Percentiles rank a stretch among this genome's conserved stretches.
Conservation (phyloP, 2,888 invertebrate genomes). For the Pandemis cinnamomeana region DNA sequence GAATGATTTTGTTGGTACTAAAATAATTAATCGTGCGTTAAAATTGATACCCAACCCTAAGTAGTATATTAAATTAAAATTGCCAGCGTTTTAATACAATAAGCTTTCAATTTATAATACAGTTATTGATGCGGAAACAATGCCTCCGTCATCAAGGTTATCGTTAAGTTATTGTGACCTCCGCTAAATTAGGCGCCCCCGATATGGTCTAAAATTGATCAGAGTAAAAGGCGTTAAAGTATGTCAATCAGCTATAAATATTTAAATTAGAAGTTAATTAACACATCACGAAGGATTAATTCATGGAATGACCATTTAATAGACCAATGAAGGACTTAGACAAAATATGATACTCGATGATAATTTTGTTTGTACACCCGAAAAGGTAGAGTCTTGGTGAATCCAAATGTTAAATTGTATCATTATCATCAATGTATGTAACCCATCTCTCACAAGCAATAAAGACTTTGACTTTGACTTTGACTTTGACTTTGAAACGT, state of each 20-base stretch:
- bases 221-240: conserved; percentile 1
- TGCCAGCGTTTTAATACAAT: not conserved
- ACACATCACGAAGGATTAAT: not conserved
- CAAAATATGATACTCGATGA: too few relatives aligned
- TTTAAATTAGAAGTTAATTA: not conserved
- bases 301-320: too few relatives aligned
- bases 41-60: not conserved
- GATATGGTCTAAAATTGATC: conserved; percentile 26
- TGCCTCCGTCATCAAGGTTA: conserved; percentile 11
- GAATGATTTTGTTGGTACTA: too few relatives aligned
- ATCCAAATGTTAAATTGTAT: too few relatives aligned
- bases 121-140: conserved; percentile 5
- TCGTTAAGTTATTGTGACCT: conserved; percentile 23
- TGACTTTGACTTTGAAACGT: too few relatives aligned
- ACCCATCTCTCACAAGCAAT: too few relatives aligned
- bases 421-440: too few relatives aligned
- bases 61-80: not conserved
- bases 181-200: conserved; percentile 33
- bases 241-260: conserved; percentile 25
- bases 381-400: too few relatives aligned
- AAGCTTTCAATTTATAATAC: not conserved
- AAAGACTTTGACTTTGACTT: too few relatives aligned
- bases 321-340: too few relatives aligned
- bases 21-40: not conserved
- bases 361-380: too few relatives aligned